Evolutionary conservation across 1,140 invertebrate genomes (phyloP).

Genomic region (Kradibia gibbosae): DNA sequence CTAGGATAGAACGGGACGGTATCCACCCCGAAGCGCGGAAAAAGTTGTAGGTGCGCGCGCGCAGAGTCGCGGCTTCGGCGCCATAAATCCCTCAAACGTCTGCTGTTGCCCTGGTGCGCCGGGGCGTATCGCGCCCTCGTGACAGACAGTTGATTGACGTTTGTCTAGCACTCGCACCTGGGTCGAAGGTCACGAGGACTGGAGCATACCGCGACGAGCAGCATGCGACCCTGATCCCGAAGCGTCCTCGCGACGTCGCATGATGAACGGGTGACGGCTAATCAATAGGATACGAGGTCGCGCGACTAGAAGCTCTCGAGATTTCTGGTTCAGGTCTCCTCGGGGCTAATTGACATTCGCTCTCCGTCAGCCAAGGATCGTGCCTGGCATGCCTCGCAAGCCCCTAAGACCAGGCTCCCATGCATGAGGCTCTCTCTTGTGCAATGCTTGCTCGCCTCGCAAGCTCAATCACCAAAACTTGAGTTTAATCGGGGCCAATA

Average conservation of each 20-base stretch:
- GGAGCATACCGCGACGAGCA: neutral
- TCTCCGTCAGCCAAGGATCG: conserved; percentile 57
- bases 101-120: conserved; percentile 71
- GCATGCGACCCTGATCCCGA: conserved; percentile 66
- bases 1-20: too few relatives aligned
- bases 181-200: neutral
- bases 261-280: conserved; percentile 71
- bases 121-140: conserved; percentile 68
- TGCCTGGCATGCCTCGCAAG: conserved; percentile 65
- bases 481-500: conserved; percentile 59
- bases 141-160: conserved; percentile 72
- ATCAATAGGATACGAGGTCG: conserved; percentile 61
- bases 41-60: neutral
- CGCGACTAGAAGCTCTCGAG: neutral
- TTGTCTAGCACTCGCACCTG: conserved; percentile 37
- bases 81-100: conserved; percentile 72
- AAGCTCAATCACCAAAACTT: neutral
- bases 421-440: conserved; percentile 37
- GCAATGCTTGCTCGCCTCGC: neutral
- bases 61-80: neutral
- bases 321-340: neutral
- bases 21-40: neutral
- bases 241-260: conserved; percentile 71
- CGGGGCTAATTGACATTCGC: conserved; percentile 35
- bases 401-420: conserved; percentile 65